Conservation (phyloP, 2,797 vertebrate species). For the Hirundo rustica region DNA sequence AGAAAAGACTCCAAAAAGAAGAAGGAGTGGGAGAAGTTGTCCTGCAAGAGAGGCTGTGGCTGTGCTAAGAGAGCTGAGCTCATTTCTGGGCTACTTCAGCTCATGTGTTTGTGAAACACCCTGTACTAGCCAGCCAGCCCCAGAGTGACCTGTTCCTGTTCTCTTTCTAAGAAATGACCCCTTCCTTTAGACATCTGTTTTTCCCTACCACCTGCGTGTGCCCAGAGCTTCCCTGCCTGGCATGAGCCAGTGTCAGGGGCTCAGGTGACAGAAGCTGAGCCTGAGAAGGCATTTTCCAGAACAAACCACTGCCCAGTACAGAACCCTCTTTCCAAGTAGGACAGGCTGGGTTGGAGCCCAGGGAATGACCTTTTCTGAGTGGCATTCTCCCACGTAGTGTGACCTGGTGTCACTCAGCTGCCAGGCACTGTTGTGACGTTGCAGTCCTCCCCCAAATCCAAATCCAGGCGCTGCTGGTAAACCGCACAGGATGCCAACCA, state of each 20-base stretch:
- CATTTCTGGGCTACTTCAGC: background rate
- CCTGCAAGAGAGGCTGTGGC: background rate
- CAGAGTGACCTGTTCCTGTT: background rate
- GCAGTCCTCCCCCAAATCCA: background rate
- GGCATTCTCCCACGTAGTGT: background rate
- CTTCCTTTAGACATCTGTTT: background rate
- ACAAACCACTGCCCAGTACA: background rate
- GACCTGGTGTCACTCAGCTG: slow-evolving; percentile 29
- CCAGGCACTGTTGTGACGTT: background rate
- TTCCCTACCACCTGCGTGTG: background rate
- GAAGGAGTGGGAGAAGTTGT: background rate
- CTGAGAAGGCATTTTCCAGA: slow-evolving; percentile 2
- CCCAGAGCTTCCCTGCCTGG: background rate
- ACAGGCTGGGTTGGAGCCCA: slow-evolving; percentile 11
- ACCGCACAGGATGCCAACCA: slow-evolving; percentile 16
- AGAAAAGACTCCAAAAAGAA: background rate
- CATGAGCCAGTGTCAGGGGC: background rate
- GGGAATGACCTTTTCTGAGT: slow-evolving; percentile 6
- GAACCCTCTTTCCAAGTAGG: slow-evolving; percentile 18
- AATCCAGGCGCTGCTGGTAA: background rate
- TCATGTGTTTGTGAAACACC: background rate
- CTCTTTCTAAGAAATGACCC: slow-evolving; percentile 6
- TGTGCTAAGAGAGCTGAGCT: background rate
- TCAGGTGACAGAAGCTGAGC: background rate
- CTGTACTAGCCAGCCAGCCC: background rate